A percentile compares a stretch with the other conserved stretches of the same genome.
Conservation (phyloP, 2,888 invertebrate species). For the Tillus elongatus region DNA sequence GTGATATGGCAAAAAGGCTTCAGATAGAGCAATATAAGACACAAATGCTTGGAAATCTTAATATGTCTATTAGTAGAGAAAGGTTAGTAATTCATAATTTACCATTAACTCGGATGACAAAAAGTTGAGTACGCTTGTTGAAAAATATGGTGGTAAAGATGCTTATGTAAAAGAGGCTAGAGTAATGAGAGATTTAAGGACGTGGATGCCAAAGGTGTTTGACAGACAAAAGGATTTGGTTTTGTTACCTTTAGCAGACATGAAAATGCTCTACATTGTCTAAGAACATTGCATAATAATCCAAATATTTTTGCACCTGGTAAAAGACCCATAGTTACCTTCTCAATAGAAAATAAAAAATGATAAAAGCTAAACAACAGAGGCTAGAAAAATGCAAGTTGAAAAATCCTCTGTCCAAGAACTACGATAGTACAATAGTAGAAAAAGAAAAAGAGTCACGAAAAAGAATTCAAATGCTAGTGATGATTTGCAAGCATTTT, state of each 20-base stretch:
- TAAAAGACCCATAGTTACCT: conserved; percentile 77
- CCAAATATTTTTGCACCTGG: conserved; percentile 62
- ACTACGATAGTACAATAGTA: conserved; percentile 32
- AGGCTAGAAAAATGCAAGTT: conserved; percentile 65
- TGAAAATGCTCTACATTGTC: conserved; percentile 74
- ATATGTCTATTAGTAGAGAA: conserved; percentile 80
- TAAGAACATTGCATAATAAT: conserved; percentile 87
- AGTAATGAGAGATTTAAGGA: conserved; percentile 79
- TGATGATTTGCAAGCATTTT: conserved; percentile 42
- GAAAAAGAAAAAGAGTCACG: conserved; percentile 15
- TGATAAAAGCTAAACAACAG: conserved; percentile 68
- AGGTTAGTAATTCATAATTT: conserved; percentile 87
- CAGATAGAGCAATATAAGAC: conserved; percentile 76
- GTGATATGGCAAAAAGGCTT: conserved; percentile 77
- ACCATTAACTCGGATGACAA: conserved; percentile 66
- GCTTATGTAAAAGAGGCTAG: conserved; percentile 72
- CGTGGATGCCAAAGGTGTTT: conserved; percentile 51
- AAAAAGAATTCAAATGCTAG: conserved; percentile 22
- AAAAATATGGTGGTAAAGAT: conserved; percentile 53
- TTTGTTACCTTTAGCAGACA: conserved; percentile 87
- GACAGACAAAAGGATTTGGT: conserved; percentile 82
- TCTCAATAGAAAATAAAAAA: conserved; percentile 84
- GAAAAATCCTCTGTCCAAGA: conserved; percentile 53
- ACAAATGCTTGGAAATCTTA: conserved; percentile 83
- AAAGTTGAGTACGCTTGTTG: conserved; percentile 59